Conservation (phyloP, 2,113 vertebrate species). For the Megaceryle torquata region DNA sequence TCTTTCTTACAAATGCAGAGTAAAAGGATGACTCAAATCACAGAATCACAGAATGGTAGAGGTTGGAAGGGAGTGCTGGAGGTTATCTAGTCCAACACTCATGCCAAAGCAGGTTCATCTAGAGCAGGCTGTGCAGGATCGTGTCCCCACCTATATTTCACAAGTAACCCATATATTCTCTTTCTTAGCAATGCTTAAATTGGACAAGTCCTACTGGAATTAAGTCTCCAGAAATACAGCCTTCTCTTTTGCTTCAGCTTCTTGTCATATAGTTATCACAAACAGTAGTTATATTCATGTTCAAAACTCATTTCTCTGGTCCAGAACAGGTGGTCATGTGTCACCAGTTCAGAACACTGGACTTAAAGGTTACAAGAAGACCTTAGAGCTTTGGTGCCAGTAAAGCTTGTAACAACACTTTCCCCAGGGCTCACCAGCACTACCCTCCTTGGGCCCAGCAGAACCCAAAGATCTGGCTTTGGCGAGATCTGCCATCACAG, state of each 20-base stretch:
- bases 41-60: no score
- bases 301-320: neutral
- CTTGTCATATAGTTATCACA: neutral
- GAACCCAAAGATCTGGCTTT: neutral
- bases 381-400: neutral
- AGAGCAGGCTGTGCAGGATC: neutral
- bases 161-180: neutral
- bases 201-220: neutral
- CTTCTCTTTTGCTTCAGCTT: neutral
- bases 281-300: neutral
- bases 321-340: neutral
- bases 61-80: neutral
- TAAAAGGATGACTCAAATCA: neutral
- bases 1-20: neutral
- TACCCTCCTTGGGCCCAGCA: neutral
- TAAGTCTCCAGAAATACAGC: neutral
- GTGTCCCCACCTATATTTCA: neutral
- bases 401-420: neutral
- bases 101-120: neutral
- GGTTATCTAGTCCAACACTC: neutral
- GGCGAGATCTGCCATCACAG: neutral
- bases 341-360: neutral
- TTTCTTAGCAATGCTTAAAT: neutral
- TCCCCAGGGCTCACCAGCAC: neutral
- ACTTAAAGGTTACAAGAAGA: neutral